These are phyloP conservation scores for Phaonia tiefii DNA, from an alignment of 2,888 invertebrate genomes.

Conservation along the genomic window DNA sequence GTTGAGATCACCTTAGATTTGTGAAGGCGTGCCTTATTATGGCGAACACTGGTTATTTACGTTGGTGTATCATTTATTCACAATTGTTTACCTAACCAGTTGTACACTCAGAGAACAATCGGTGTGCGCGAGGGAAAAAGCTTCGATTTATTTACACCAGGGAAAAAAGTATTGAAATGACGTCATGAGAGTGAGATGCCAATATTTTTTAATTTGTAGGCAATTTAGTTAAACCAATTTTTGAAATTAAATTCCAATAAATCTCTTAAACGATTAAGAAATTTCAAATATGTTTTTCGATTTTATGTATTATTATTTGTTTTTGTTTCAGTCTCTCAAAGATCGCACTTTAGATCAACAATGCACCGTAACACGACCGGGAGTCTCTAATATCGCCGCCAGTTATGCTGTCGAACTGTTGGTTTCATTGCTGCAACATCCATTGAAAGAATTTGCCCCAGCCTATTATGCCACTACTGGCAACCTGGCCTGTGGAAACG, in stretches of 20 bases:
- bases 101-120: background rate
- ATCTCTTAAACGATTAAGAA: too few relatives aligned
- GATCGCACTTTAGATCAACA: slow-evolving; percentile 98
- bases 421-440: slow-evolving; percentile 92
- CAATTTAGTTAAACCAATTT: too few relatives aligned
- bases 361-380: slow-evolving; percentile 98
- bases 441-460: slow-evolving; percentile 84
- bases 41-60: background rate
- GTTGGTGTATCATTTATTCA: background rate
- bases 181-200: background rate
- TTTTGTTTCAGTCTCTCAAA: slow-evolving; percentile 86
- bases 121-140: background rate
- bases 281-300: too few relatives aligned
- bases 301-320: background rate
- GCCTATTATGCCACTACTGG: slow-evolving; percentile 82
- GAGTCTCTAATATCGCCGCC: slow-evolving; percentile 93
- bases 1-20: too few relatives aligned
- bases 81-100: background rate
- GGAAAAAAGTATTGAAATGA: background rate
- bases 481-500: slow-evolving; percentile 45
- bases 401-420: slow-evolving; percentile 95
- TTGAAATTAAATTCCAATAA: too few relatives aligned
- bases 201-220: too few relatives aligned
- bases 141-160: background rate
- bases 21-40: background rate